Evolutionary conservation across 2,888 invertebrate genomes (phyloP), one percentile per base, ranked within the genome.

Genomic region (Mythimna albipuncta): DNA sequence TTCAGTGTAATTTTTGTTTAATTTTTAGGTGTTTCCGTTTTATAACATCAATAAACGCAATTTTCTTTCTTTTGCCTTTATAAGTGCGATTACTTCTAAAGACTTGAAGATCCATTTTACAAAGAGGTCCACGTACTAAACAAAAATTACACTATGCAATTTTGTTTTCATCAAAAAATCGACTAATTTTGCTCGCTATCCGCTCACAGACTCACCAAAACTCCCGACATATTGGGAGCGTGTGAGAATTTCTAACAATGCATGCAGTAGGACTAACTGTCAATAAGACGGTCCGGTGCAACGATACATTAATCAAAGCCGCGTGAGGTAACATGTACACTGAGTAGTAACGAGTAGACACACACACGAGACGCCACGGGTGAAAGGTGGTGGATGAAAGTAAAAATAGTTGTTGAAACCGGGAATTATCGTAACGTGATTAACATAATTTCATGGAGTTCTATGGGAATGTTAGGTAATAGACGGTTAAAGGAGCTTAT

Each of bases 191-290:
- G 35, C 35, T 47, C 63, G 64, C 69, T 58, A 2, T 1, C 41
- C 70, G 70, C 68, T 68, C 11, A 13, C 59, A 50, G 11, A 68
- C 6, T 26, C 2, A 80, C 76, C 59, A 57, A 50, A 19, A 10
- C 67, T 32, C 41, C 57, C 50, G 21, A 68, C 59, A 73, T 61
- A 85, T 80, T 79, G 81, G 58, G 83, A 81, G 79, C 84, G 84
- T 86, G 88, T 83, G 86, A 88, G 80, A 78, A 79, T 81, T 68
- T 69, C 79, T 80, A 83, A 85, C 85, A 87, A 87, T 86, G 67
- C 81, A 72, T 68, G 81, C 84, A 81, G 86, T 84, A 86, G 85
- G 78, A 84, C 75, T 75, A 81, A 77, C 77, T 84, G 85, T 88
- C 89, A 85, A 84, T 85, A 79, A 82, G 72, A 64, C 72, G 78